Conservation (phyloP, 2,888 invertebrate species). For the Melitaea athalia region DNA sequence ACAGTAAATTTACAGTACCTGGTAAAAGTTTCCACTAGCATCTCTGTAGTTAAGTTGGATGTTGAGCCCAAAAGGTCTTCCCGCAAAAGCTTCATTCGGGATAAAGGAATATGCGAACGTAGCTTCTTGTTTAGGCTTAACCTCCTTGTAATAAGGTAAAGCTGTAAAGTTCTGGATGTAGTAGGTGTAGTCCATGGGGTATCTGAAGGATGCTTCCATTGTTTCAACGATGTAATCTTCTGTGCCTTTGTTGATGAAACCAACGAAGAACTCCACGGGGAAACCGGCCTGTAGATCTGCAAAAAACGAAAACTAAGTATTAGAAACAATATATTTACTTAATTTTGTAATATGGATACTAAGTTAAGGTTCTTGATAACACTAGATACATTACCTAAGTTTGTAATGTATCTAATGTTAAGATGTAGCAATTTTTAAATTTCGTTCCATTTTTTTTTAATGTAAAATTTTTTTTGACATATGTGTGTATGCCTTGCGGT, state of each 20-base stretch:
- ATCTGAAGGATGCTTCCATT: conserved; percentile 98
- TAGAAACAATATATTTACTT: too few relatives aligned
- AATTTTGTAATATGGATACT: too few relatives aligned
- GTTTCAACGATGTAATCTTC: conserved; percentile 95
- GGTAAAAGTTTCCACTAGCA: conserved; percentile 82
- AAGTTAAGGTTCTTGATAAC: too few relatives aligned
- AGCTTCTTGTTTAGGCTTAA: conserved; percentile 95
- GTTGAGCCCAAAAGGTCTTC: conserved; percentile 97
- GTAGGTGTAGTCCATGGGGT: conserved; percentile 99
- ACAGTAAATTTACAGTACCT: conserved; percentile 61
- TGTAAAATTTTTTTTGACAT: too few relatives aligned
- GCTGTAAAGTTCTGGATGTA: conserved; percentile 99
- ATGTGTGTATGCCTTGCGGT: too few relatives aligned
- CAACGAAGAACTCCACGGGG: conserved; percentile 96
- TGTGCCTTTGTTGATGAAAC: conserved; percentile 96
- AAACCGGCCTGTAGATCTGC: conserved; percentile 95
- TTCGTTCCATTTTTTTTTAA: too few relatives aligned
- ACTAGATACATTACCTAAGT: too few relatives aligned
- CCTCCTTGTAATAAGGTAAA: conserved; percentile 91
- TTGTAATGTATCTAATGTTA: too few relatives aligned
- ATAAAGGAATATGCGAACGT: conserved; percentile 97
- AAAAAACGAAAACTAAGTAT: neutral
- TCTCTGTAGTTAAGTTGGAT: conserved; percentile 96
- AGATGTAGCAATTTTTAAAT: too few relatives aligned
- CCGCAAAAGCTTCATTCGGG: conserved; percentile 97